Conservation (phyloP, 1,140 invertebrate genomes). For the Leptestheria dahalacensis region DNA sequence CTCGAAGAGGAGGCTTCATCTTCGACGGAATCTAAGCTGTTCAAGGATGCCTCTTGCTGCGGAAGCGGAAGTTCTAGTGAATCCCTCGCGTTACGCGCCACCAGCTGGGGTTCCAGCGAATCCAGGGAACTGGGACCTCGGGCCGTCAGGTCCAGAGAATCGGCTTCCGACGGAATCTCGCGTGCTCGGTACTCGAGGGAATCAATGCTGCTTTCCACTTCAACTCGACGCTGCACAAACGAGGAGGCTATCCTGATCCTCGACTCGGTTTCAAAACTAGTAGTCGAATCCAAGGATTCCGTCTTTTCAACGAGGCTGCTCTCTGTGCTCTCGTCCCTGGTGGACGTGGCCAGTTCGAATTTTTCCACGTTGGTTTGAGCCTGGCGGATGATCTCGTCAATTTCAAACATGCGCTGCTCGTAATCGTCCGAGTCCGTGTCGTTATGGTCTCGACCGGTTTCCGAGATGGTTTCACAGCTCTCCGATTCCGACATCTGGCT, state of each 20-base stretch:
- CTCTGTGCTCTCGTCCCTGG: conserved; percentile 6
- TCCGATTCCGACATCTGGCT: conserved; percentile 45
- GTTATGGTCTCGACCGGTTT: conserved; percentile 32
- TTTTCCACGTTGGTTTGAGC: conserved; percentile 51
- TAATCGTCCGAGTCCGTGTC: conserved; percentile 42
- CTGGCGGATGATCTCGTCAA: conserved; percentile 54
- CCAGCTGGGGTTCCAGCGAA: conserved; percentile 18
- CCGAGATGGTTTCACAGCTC: conserved; percentile 47
- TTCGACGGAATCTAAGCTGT: conserved; percentile 34
- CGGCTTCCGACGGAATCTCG: conserved; percentile 17
- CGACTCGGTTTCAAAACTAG: background rate
- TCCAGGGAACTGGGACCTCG: conserved; percentile 21
- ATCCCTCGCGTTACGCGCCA: conserved; percentile 38
- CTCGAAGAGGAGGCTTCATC: conserved; percentile 24
- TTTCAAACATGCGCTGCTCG: conserved; percentile 52
- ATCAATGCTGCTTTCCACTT: conserved; percentile 29
- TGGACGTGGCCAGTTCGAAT: conserved; percentile 28
- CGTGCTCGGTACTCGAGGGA: conserved; percentile 39
- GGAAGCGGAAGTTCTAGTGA: conserved; percentile 36
- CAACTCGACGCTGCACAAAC: background rate
- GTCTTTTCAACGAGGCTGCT: conserved; percentile 27
- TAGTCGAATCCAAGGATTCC: conserved; percentile 27
- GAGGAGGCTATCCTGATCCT: background rate
- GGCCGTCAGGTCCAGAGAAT: conserved; percentile 20
- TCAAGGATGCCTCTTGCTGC: conserved; percentile 19